Evolutionary conservation across 2,797 vertebrate genomes (phyloP), one percentile per base, ranked within the genome.

Genomic region (Florisuga fusca): DNA sequence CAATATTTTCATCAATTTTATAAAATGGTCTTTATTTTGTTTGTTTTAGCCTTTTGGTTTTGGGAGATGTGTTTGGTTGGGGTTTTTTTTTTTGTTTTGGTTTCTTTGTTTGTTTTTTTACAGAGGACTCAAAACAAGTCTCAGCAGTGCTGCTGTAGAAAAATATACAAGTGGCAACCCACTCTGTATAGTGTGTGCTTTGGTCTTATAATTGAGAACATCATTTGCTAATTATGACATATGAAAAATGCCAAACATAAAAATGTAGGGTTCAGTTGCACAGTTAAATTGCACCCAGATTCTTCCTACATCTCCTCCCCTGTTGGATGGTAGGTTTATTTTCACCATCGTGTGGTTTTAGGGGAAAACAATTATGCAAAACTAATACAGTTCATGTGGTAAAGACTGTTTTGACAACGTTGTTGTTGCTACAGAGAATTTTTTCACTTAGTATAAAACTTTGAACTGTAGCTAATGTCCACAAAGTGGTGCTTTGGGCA

Each of bases 401-500:
- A 41, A 79, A 27, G 7, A 31, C 63, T n/a, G 1, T 86, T 88
- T 89, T 66, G 46, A 50, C 58, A 66, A 34, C 18, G 17, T 9
- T 31, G 23, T 31, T 38, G 11, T 16, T 76, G 22, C 22, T 57
- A n/a, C 29, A 11, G 48, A 90, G 22, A 51, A 23, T 75, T 91
- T 94, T 62, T 95, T 54, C 50, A 43, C 53, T 79, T 31, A 18
- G 45, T 58, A 26, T 59, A 66, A 41, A 31, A 62, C 75, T 54
- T 57, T 54, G 20, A 77, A 36, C 74, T 83, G 48, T 15, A 43
- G n/a, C 53, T 92, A 15, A 66, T 57, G 29, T 57, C 77, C 66
- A 46, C 82, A 59, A 43, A 85, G 72, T 10, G 38, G 57, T 54
- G 92, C 82, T 95, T 57, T 89, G 89, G 89, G 93, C 77, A 89